phyloP scores from a whole-genome alignment of 2,888 invertebrate genomes.

The Leptinotarsa haldemani region DNA sequence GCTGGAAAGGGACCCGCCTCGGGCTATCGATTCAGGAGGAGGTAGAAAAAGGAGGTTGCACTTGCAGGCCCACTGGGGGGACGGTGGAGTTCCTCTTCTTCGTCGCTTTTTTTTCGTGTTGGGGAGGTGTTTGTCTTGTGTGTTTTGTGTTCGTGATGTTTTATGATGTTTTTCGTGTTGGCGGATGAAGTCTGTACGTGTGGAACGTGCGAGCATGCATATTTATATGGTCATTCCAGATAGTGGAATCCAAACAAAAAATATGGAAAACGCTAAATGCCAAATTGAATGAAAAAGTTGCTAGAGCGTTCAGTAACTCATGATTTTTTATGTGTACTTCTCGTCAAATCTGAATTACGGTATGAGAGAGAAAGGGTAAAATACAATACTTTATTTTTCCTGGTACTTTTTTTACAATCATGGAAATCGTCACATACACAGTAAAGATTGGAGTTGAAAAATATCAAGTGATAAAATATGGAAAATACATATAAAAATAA shows the following conservation, averaged over 20 bases:
- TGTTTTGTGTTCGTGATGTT: slow-evolving; percentile 41
- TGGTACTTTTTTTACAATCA: too few relatives aligned
- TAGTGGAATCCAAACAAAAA: not conserved
- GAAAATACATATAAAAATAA: too few relatives aligned
- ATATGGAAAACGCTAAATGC: not conserved
- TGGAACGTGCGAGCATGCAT: slow-evolving; percentile 31
- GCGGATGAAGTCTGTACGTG: slow-evolving; percentile 24
- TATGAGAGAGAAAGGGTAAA: not conserved
- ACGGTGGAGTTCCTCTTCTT: slow-evolving; percentile 26
- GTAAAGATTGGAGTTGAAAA: too few relatives aligned
- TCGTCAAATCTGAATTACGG: not conserved
- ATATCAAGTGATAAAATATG: too few relatives aligned
- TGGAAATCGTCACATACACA: too few relatives aligned
- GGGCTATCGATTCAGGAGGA: slow-evolving; percentile 59
- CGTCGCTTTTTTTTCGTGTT: slow-evolving; percentile 24
- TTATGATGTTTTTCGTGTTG: slow-evolving; percentile 36
- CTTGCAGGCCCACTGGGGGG: slow-evolving; percentile 35
- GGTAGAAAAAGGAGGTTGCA: slow-evolving; percentile 45
- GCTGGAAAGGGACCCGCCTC: slow-evolving; percentile 60
- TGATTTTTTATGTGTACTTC: not conserved
- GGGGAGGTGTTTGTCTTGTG: slow-evolving; percentile 30
- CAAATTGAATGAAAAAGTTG: slow-evolving; percentile 1
- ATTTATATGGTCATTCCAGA: slow-evolving; percentile 27
- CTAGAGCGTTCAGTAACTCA: not conserved
- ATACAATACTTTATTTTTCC: too few relatives aligned